A percentile compares a stretch with the other conserved stretches of the same genome.
Evolutionary conservation across 2,113 vertebrate species (phyloP).

Genomic region (Vidua macroura): DNA sequence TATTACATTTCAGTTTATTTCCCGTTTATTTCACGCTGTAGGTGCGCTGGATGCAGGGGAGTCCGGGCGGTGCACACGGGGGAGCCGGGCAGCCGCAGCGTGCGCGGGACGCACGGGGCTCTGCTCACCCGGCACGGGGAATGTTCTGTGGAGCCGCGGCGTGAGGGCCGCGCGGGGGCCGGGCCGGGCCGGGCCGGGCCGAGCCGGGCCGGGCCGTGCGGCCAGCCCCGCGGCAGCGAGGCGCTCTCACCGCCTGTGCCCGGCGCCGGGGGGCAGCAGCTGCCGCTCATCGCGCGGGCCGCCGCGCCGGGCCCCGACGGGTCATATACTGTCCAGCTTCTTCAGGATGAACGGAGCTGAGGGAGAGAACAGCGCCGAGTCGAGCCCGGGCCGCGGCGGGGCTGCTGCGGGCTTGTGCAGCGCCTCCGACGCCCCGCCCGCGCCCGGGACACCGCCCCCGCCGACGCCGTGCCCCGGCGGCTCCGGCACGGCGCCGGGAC

Average conservation of each 20-base stretch:
- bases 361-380: not conserved
- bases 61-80: not conserved
- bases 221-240: too few species aligned
- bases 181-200: too few species aligned
- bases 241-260: not conserved
- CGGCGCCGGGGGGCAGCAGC: not conserved
- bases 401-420: rapidly evolving
- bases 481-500: too few species aligned
- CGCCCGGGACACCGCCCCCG: too few species aligned
- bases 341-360: constrained; percentile 92
- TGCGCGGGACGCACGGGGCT: not conserved
- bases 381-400: rapidly evolving
- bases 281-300: not conserved
- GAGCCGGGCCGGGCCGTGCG: too few species aligned
- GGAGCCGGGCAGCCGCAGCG: not conserved
- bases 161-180: too few species aligned
- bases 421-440: not conserved
- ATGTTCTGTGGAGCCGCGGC: too few species aligned
- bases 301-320: not conserved
- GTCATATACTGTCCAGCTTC: constrained; percentile 96
- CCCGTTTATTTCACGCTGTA: constrained; percentile 37
- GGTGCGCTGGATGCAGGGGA: not conserved
- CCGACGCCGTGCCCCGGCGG: too few species aligned
- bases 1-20: too few species aligned
- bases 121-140: not conserved